Conservation (phyloP, 2,113 vertebrate genomes). For the Psettodes erumei region DNA sequence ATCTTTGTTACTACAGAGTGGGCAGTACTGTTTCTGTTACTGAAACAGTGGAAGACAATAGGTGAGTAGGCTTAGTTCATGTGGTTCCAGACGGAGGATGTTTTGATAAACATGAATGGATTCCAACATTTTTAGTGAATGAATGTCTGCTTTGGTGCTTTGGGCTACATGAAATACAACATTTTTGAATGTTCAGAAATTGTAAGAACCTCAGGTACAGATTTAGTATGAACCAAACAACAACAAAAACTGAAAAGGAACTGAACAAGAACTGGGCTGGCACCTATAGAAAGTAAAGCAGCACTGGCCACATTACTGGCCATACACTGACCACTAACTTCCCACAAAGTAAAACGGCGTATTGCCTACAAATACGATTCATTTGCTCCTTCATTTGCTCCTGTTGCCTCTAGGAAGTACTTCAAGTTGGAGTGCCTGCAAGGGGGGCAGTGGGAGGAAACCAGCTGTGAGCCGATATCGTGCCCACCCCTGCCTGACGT, state of each 20-base stretch:
- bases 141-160: background rate
- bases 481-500: conserved; percentile 87
- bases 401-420: conserved; percentile 85
- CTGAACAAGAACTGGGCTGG: too few relatives aligned
- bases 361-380: background rate
- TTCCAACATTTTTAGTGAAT: background rate
- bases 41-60: conserved; percentile 22
- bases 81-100: background rate
- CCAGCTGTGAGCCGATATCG: conserved; percentile 86
- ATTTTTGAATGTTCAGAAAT: too few relatives aligned
- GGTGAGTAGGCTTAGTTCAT: background rate
- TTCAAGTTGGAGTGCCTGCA: conserved; percentile 92
- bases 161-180: too few relatives aligned
- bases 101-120: background rate
- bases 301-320: background rate
- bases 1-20: conserved; percentile 22
- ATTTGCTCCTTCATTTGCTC: background rate
- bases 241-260: too few relatives aligned
- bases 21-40: conserved; percentile 13
- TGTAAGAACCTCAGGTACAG: too few relatives aligned
- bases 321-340: background rate
- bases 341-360: background rate
- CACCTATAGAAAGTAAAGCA: background rate
- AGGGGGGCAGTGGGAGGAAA: conserved; percentile 89
- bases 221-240: background rate